Base-by-base conservation (phyloP, 2,113 vertebrate genomes). In the Protobothrops mucrosquamatus region DNA sequence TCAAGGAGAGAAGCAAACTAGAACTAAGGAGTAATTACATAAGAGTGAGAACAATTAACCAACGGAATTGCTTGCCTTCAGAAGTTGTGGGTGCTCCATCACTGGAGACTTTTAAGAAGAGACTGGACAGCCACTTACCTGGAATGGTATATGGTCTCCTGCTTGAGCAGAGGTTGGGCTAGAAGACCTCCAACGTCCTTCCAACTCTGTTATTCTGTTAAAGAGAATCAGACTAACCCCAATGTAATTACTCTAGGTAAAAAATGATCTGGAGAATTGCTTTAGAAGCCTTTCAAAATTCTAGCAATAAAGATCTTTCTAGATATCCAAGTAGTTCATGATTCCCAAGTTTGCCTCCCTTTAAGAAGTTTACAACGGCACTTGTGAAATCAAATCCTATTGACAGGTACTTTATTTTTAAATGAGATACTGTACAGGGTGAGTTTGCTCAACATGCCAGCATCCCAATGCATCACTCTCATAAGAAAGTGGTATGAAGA, bases 401-500 rank as follows among this genome's bases (percentile, higher is more conserved):
- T 61, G 54, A 3, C 0, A 1, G 85, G 85, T 93, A 0, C 1
- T 51, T 92, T 10, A 94, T 88, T 88, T 39, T 9, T 93, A 92
- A 34, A 61, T 9, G 93, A 34, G 11, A 87, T 15, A 59, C 11
- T 3, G 55, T 12, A 59, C 15, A 6, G 59, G 55, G 29, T 81
- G 22, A 90, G 90, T 23, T 74, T 52, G 52, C 24, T 34, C 18
- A 26, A 61, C 59, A 91, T 93, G 91, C 7, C 86, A 55, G 89
- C 86, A 95, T 94, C 93, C 2, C 14, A 86, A 52, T 95, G 94
- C 9, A 2, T 0, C 3, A 29, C 24, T 85, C 87, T 85, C 24
- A 89, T 91, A 51, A 94, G 91, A 94, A 97, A 97, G 87, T 23
- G 1, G 55, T 61, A 87, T 91, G 43, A 94, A 94, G 93, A 61